Evolutionary conservation across 2,888 invertebrate species (phyloP).

Genomic region (Ophion ellenae): DNA sequence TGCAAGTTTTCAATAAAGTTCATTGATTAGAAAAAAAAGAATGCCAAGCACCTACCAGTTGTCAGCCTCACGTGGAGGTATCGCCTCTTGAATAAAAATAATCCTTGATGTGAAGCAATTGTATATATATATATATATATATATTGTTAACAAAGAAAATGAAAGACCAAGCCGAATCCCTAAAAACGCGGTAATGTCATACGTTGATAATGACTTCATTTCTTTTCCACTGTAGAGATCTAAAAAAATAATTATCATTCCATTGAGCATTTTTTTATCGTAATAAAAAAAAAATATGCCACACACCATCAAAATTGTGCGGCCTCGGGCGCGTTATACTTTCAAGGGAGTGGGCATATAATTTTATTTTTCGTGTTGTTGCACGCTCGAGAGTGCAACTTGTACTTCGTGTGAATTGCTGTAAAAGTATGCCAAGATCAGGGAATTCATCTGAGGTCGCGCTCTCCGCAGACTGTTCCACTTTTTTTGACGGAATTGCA

Average conservation of each 20-base stretch:
- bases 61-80: not conserved
- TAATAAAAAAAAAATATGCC: constrained; percentile 45
- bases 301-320: constrained; percentile 18
- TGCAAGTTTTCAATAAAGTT: not conserved
- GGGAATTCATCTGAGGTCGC: constrained; percentile 22
- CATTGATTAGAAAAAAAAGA: not conserved
- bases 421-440: constrained; percentile 49
- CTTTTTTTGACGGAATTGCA: constrained; percentile 5
- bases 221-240: constrained; percentile 11
- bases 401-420: constrained; percentile 23
- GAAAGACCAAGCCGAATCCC: constrained; percentile 2
- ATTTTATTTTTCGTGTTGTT: constrained; percentile 31
- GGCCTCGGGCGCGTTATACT: constrained; percentile 21
- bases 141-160: not conserved
- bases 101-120: not conserved
- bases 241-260: constrained; percentile 30
- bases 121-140: not conserved
- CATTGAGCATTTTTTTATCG: constrained; percentile 60
- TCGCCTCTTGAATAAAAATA: not conserved
- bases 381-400: constrained; percentile 26
- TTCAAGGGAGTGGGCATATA: constrained; percentile 33
- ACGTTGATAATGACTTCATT: not conserved
- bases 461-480: constrained; percentile 21
- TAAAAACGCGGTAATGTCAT: constrained; percentile 11
- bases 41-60: not conserved